Percentiles rank a stretch among this genome's conserved stretches.
phyloP scores from a whole-genome alignment of 2,888 invertebrate species.

The Strigamia maritima region DNA sequence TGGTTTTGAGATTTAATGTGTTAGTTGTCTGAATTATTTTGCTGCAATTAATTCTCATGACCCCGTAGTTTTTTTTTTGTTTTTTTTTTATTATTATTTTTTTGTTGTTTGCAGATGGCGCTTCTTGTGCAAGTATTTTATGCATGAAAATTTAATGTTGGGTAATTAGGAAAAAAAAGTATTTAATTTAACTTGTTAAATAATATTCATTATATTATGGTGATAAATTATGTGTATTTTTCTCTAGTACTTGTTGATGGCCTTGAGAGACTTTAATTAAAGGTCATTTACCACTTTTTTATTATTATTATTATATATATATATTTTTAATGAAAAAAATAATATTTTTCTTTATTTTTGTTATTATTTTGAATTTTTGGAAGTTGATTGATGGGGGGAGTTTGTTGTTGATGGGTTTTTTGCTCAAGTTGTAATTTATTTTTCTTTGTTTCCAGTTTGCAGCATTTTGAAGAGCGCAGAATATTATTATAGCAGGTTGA shows the following conservation, averaged over 20 bases:
- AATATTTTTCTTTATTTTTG: neutral
- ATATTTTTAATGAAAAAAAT: neutral
- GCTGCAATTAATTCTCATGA: too few species aligned
- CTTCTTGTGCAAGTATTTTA: neutral
- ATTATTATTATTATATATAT: neutral
- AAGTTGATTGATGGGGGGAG: neutral
- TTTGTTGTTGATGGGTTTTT: conserved; percentile 20
- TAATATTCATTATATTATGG: neutral
- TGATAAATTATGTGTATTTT: neutral
- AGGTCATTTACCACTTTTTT: neutral
- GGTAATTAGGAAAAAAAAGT: neutral
- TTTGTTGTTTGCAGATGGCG: too few species aligned
- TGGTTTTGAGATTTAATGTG: neutral
- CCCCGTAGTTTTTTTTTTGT: too few species aligned
- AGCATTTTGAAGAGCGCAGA: neutral
- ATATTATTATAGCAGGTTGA: conserved; percentile 10
- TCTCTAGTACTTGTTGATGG: neutral
- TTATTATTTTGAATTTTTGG: neutral
- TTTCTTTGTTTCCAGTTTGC: conserved; percentile 23
- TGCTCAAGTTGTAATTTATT: conserved; percentile 24
- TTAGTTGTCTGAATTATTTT: too few species aligned
- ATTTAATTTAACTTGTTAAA: neutral
- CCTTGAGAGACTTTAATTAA: neutral
- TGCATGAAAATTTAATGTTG: neutral
- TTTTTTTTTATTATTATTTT: too few species aligned